Base-by-base conservation (phyloP, 2,797 vertebrate genomes). In the Parotocinclus haroldoi region DNA sequence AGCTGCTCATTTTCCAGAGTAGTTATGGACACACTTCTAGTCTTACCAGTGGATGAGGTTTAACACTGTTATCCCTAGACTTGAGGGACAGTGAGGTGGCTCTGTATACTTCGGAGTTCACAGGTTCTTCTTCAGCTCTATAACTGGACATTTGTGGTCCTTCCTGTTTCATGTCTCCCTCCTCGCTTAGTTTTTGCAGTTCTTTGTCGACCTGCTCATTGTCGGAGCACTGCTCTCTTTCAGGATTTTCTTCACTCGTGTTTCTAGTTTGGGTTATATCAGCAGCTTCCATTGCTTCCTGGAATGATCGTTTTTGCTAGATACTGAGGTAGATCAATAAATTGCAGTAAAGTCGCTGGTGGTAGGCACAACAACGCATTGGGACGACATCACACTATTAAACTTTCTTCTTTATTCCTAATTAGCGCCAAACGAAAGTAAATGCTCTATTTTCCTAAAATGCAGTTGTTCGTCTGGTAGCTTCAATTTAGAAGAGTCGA, bases 31-130 rank as follows among this genome's bases (percentile, higher is more conserved):
- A 44, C 12, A 9, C 1, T 44, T 44, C 1, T 44, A 9, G 61
- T 13, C 7, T 71, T 77, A 77, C 78, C 78, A 79, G 40, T 10
- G 78, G 73, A 6, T 71, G 58, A 14, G 61, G 60, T 58, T 53
- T 60, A 14, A 16, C 49, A 40, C 37, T 56, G 13, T 48, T 38
- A 37, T 69, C 58, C 10, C 62, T 52, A 16, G 55, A 4, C 27
- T 36, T 45, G 13, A 55, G 18, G 37, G 64, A 7, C 53, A 76
- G 10, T 27, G 73, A 67, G 45, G 64, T 64, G 27, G 73, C 58
- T 9, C 69, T 62, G 58, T 66, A 62, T 10, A 79, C 61, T 0
- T 71, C 36, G 7, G 68, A 72, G 18, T 71, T 68, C 11, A n/a
- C 39, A 53, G 10, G 12, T n/a, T 45, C 3, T 10, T 58, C 52